Conservation (phyloP, 35 echinoderm and acorn worm species). For the Heliocidaris erythrogramma region DNA sequence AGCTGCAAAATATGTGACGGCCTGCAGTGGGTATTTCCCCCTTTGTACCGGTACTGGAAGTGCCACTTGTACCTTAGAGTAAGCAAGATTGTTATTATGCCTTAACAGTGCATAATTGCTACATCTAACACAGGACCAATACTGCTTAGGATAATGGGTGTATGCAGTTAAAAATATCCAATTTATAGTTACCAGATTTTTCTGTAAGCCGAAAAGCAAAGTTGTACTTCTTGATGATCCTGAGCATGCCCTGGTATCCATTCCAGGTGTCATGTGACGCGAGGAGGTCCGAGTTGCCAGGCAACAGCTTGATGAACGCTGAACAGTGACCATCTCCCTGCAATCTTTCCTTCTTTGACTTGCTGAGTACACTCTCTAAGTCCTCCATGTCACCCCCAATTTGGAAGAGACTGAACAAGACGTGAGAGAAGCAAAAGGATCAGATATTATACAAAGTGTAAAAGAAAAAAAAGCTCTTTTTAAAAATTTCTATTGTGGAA, state of each 20-base stretch:
- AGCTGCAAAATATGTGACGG: no score
- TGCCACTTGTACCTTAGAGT: no score
- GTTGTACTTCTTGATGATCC: slow-evolving; percentile 88
- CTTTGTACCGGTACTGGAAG: no score
- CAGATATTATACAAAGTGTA: neutral
- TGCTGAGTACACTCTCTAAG: slow-evolving; percentile 65
- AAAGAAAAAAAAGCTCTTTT: neutral
- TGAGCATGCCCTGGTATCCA: slow-evolving; percentile 67
- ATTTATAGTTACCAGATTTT: slow-evolving; percentile 33
- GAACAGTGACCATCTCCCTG: slow-evolving; percentile 77
- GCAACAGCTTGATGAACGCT: slow-evolving; percentile 84
- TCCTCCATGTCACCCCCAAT: slow-evolving; percentile 71
- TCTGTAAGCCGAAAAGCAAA: slow-evolving; percentile 61
- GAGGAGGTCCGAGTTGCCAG: slow-evolving; percentile 78
- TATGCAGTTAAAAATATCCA: no score
- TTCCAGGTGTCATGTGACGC: slow-evolving; percentile 85
- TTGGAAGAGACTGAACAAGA: slow-evolving; percentile 77
- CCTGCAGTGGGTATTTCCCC: no score
- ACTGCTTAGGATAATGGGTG: no score
- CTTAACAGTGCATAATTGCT: no score
- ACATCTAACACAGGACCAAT: no score
- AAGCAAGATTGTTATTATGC: no score
- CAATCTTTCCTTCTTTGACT: slow-evolving; percentile 18
- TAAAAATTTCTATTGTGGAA: no score
- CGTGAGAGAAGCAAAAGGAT: neutral